Conservation (phyloP, 2,797 vertebrate genomes). For the Pseudomugil tenellus region DNA sequence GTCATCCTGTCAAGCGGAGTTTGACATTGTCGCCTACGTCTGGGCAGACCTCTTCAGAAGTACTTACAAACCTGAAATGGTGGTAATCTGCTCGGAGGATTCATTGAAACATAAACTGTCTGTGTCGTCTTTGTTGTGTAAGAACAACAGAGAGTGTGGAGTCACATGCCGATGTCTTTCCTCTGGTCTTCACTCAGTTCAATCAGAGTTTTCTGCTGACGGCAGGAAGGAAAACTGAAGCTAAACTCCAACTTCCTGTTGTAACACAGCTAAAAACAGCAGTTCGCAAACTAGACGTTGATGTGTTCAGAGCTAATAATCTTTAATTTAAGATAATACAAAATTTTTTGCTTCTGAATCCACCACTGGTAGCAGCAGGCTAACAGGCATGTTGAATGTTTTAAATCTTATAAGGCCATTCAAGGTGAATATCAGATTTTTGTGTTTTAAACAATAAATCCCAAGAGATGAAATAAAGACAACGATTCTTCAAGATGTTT, state of each 20-base stretch:
- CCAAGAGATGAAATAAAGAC: no score
- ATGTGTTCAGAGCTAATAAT: no score
- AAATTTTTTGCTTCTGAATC: no score
- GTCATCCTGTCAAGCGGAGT: constrained; percentile 47
- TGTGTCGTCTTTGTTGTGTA: constrained; percentile 3
- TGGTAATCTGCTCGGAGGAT: constrained; percentile 2
- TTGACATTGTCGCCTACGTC: constrained; percentile 41
- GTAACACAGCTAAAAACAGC: neutral
- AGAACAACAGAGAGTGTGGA: neutral
- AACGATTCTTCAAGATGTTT: no score
- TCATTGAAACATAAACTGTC: neutral
- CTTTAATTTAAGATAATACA: no score
- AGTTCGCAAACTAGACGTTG: no score
- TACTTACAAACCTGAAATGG: constrained; percentile 19
- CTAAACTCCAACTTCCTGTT: neutral
- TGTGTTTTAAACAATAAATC: no score
- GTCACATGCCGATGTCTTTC: neutral
- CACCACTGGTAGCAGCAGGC: no score
- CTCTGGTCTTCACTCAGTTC: neutral
- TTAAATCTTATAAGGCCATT: no score
- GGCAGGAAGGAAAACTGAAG: neutral
- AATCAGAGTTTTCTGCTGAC: neutral
- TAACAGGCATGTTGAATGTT: no score
- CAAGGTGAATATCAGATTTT: no score
- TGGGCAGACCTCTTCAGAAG: constrained; percentile 26